These are phyloP conservation scores for Masnerella sp. DNA, from an alignment of 2,888 invertebrate genomes.

Conservation along the genomic window DNA sequence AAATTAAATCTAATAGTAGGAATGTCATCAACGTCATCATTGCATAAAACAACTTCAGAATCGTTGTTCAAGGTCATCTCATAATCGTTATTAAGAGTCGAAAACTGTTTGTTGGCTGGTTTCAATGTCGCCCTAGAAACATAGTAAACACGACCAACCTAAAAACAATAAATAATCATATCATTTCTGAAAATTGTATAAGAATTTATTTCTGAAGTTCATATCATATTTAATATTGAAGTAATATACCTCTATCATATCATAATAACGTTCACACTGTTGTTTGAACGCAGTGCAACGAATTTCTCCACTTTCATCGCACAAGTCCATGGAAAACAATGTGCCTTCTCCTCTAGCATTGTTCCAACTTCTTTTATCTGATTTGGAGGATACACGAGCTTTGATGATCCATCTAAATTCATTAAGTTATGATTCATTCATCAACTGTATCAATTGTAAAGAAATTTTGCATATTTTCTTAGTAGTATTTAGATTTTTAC, in stretches of 20 bases:
- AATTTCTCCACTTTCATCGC: constrained; percentile 96
- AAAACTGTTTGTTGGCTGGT: constrained; percentile 94
- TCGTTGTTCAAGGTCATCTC: constrained; percentile 94
- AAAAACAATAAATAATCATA: constrained; percentile 57
- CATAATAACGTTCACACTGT: constrained; percentile 91
- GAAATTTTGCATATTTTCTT: no score
- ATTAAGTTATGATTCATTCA: constrained; percentile 6
- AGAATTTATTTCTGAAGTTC: no score
- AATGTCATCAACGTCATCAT: constrained; percentile 79
- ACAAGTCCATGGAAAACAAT: constrained; percentile 93
- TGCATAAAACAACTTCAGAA: constrained; percentile 80
- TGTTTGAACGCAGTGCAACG: constrained; percentile 93
- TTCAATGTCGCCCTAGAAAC: constrained; percentile 92
- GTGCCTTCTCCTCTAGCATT: constrained; percentile 96
- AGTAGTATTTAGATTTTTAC: no score
- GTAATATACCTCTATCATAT: constrained; percentile 92
- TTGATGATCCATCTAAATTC: constrained; percentile 90
- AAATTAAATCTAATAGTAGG: constrained; percentile 83
- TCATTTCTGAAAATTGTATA: no score
- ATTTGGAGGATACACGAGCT: constrained; percentile 91
- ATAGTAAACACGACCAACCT: constrained; percentile 91
- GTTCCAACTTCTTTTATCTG: constrained; percentile 90
- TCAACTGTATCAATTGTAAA: no score
- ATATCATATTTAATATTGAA: no score
- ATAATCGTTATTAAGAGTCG: constrained; percentile 92